phyloP scores from a whole-genome alignment of 2,888 invertebrate genomes.

The Cheilosia scutellata region DNA sequence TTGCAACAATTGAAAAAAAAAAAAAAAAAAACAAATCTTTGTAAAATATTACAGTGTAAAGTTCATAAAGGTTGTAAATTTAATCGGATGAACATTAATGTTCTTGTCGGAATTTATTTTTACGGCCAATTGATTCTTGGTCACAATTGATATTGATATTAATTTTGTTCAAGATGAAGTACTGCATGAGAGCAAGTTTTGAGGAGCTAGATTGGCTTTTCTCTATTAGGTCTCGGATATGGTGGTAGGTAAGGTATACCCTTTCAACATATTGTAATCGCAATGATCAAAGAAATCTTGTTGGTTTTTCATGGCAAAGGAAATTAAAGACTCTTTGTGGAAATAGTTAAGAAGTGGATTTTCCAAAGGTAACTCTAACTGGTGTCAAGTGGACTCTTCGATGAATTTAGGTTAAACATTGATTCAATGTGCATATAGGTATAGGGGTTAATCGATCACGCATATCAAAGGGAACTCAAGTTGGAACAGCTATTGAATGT shows the following conservation, averaged over 20 bases:
- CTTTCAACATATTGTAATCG: neutral
- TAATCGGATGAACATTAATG: conserved; percentile 72
- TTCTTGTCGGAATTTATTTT: conserved; percentile 36
- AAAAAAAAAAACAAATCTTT: conserved; percentile 21
- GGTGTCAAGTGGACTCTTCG: conserved; percentile 36
- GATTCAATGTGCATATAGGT: conserved; percentile 13
- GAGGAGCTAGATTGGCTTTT: neutral
- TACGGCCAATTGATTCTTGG: conserved; percentile 69
- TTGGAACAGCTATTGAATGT: neutral
- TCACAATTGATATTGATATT: conserved; percentile 72
- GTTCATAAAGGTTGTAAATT: conserved; percentile 61
- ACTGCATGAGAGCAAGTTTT: neutral
- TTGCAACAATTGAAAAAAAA: conserved; percentile 10
- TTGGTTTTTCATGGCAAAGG: neutral
- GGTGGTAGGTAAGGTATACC: neutral
- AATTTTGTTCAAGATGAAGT: conserved; percentile 51
- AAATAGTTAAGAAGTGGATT: conserved; percentile 6
- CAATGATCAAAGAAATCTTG: conserved; percentile 49
- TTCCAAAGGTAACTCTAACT: conserved; percentile 27
- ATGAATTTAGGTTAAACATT: conserved; percentile 53
- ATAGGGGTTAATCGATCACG: conserved; percentile 45
- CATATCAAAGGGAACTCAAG: conserved; percentile 16
- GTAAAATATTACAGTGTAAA: conserved; percentile 21
- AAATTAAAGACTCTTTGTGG: conserved; percentile 41
- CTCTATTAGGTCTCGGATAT: too few relatives aligned